Evolutionary conservation across 64 coral and sea anemone species (phyloP), one percentile per base, ranked within the genome.

Genomic region (Acropora tenuis): DNA sequence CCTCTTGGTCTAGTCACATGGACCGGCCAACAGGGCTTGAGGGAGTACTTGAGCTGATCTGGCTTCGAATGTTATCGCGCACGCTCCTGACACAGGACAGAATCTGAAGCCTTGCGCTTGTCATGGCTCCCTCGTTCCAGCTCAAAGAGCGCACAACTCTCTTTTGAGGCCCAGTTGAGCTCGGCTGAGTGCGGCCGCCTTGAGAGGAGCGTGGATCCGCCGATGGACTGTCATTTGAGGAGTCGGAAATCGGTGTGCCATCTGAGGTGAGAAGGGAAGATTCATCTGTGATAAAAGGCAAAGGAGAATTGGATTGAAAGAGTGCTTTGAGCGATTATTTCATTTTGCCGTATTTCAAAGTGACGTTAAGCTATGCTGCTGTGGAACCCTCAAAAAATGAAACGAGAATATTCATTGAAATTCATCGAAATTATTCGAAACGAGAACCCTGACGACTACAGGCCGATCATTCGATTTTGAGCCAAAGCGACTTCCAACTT

Each of bases 11-110:
- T 85, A 50, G 82, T 85, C 82, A 85, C 63, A 85, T 49, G 82
- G 82, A 85, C 44, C 82, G 82, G 17, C 65, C 18, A 8, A 72
- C 61, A 12, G 82, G 82, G 18, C 82, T 85, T 17, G 82, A 85
- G n/a, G 82, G 82, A 49, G 43, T 19, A 46, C 82, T 85, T 40
- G 16, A 49, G 61, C 82, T 72, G 45, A 85, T 85, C 82, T 85
- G 82, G 65, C 42, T 85, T 48, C 61, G 82, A 45, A 85, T 85
- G 46, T 49, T 85, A 11, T 85, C 82, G 6, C 82, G 82, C 8
- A 71, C 82, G 8, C 43, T 85, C n/a, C 82, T 48, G 1, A 85
- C 82, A 48, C 82, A 85, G 0, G 82, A 85, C 44, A 85, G 63
- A 16, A 85, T 85, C 63, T 85, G 82, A 18, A 85, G 82, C 42